phyloP scores from a whole-genome alignment of 2,113 vertebrate species.

The Paradoxurus hermaphroditus region DNA sequence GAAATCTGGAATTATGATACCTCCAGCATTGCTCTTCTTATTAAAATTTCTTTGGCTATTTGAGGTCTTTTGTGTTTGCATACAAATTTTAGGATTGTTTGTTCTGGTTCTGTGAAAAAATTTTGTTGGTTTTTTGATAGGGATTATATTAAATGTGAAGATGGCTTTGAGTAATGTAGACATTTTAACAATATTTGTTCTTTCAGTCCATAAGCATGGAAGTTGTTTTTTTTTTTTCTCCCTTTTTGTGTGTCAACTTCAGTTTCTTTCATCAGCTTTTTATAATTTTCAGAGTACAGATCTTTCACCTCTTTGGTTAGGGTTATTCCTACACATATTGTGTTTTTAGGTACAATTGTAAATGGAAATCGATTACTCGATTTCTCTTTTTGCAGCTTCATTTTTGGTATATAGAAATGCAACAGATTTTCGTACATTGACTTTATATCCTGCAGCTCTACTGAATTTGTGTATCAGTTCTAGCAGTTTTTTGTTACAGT shows the following conservation, averaged over 20 bases:
- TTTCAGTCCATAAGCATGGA: neutral
- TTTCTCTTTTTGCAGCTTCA: neutral
- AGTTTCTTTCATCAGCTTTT: neutral
- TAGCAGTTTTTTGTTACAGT: neutral
- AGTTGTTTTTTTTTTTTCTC: neutral
- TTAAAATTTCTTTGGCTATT: neutral
- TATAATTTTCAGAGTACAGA: neutral
- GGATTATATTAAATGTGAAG: neutral
- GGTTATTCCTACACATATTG: neutral
- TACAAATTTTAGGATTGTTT: neutral
- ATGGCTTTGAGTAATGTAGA: neutral
- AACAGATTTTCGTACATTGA: neutral
- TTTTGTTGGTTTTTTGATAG: neutral
- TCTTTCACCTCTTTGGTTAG: neutral
- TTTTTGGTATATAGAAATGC: neutral
- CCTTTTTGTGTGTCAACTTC: neutral
- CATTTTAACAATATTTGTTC: neutral
- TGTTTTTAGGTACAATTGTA: too few relatives aligned
- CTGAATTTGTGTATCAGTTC: neutral
- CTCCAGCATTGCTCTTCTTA: neutral
- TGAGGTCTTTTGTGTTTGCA: neutral
- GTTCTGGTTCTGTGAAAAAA: neutral
- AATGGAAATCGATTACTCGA: too few relatives aligned
- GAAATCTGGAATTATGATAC: neutral
- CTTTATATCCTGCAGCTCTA: neutral